Evolutionary conservation across 2,113 vertebrate genomes (phyloP).

Genomic region (Dascyllus trimaculatus): DNA sequence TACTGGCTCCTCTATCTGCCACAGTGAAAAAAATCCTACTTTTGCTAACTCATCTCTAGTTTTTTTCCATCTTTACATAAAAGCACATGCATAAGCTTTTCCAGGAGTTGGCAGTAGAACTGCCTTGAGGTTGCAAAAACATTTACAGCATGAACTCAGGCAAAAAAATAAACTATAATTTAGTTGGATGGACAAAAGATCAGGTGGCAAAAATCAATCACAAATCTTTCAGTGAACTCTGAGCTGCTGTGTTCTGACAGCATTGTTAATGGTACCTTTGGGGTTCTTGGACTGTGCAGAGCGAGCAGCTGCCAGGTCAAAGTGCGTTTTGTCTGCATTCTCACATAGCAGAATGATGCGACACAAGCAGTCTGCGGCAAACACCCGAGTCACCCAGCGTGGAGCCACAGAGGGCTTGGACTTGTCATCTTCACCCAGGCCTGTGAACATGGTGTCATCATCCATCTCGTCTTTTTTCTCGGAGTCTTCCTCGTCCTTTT

Average conservation of each 20-base stretch:
- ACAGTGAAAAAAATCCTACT: slow-evolving; percentile 8
- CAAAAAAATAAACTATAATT: background rate
- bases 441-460: slow-evolving; percentile 97
- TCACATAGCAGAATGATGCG: slow-evolving; percentile 95
- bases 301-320: slow-evolving; percentile 93
- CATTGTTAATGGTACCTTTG: slow-evolving; percentile 86
- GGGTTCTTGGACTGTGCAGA: slow-evolving; percentile 90
- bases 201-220: slow-evolving; percentile 29
- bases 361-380: slow-evolving; percentile 97
- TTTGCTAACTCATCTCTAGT: slow-evolving; percentile 22
- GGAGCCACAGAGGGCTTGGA: slow-evolving; percentile 95
- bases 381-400: slow-evolving; percentile 98
- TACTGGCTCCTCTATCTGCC: slow-evolving; percentile 14
- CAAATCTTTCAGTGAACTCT: slow-evolving; percentile 12
- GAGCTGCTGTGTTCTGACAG: background rate
- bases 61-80: slow-evolving; percentile 37
- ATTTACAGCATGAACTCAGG: background rate
- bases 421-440: slow-evolving; percentile 95
- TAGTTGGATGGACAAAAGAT: background rate
- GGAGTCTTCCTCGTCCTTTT: slow-evolving; percentile 92
- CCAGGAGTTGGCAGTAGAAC: background rate
- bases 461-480: slow-evolving; percentile 99
- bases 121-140: background rate
- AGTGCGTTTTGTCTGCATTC: slow-evolving; percentile 92
- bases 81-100: slow-evolving; percentile 31